Evolutionary conservation across 2,113 vertebrate species (phyloP).

Genomic region (Ceyx melanurus): DNA sequence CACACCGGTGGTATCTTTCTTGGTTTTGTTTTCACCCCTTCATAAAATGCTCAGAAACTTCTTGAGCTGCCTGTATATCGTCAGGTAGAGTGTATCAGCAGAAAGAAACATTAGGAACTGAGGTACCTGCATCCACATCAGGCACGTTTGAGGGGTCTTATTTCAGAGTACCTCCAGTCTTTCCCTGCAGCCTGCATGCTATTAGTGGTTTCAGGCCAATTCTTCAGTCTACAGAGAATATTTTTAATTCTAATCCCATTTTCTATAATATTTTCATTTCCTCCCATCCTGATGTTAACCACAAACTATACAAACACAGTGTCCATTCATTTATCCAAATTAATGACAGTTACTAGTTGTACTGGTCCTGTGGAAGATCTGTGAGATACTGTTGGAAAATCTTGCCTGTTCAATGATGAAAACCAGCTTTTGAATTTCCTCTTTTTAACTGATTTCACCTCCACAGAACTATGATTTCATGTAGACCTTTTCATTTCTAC

Average conservation of each 20-base stretch:
- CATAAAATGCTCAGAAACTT: accelerated
- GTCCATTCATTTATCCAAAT: not conserved
- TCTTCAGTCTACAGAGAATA: not conserved
- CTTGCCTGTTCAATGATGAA: not conserved
- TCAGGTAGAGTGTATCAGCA: not conserved
- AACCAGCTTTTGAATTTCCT: not conserved
- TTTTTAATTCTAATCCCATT: not conserved
- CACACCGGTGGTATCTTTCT: too few relatives aligned
- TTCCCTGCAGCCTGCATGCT: too few relatives aligned
- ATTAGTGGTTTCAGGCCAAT: not conserved
- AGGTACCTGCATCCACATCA: not conserved
- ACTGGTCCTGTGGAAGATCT: too few relatives aligned
- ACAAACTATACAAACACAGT: not conserved
- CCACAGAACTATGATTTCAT: not conserved
- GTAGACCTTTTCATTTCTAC: not conserved
- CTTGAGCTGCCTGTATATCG: not conserved
- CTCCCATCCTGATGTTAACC: not conserved
- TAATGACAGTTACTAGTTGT: not conserved
- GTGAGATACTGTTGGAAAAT: not conserved
- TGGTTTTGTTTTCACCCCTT: not conserved
- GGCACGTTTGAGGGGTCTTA: too few relatives aligned
- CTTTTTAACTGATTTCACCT: not conserved
- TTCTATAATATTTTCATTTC: not conserved
- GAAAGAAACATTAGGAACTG: not conserved
- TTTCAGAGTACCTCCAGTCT: too few relatives aligned